Evolutionary conservation across 1,140 invertebrate genomes (phyloP).

Genomic region (Coptotermes formosanus): DNA sequence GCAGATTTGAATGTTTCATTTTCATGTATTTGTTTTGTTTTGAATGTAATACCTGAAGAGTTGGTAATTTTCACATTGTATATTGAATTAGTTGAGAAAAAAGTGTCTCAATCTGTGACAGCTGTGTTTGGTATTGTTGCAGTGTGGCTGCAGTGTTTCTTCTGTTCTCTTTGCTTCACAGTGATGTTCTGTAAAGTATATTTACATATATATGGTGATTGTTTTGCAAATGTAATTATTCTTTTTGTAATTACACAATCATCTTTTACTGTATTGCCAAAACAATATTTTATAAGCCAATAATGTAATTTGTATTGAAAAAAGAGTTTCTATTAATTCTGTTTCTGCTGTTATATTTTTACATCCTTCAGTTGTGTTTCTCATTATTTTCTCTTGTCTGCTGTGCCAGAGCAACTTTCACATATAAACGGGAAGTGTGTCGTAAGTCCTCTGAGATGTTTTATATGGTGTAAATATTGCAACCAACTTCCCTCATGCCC

Average conservation of each 20-base stretch:
- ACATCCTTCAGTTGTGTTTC: neutral
- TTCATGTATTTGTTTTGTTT: no score
- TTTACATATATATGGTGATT: neutral
- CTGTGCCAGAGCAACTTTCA: neutral
- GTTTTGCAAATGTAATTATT: conserved; percentile 16
- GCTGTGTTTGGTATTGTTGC: neutral
- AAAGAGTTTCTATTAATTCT: conserved; percentile 10
- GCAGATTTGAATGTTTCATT: no score
- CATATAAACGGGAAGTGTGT: neutral
- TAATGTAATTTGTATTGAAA: conserved; percentile 20
- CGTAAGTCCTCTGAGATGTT: neutral
- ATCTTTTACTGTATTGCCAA: conserved; percentile 5
- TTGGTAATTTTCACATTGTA: neutral
- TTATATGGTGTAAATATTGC: conserved; percentile 13
- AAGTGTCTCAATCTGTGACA: neutral
- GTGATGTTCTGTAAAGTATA: neutral
- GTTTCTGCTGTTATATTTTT: conserved; percentile 8
- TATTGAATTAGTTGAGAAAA: neutral
- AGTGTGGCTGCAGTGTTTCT: neutral
- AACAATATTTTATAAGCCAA: conserved; percentile 18
- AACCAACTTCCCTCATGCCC: neutral
- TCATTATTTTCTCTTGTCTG: neutral
- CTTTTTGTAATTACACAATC: conserved; percentile 19
- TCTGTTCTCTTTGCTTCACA: neutral
- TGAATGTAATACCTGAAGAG: no score